A percentile compares a stretch with the other conserved stretches of the same genome.
phyloP scores from a whole-genome alignment of 2,113 vertebrate genomes.

The Gadus macrocephalus region DNA sequence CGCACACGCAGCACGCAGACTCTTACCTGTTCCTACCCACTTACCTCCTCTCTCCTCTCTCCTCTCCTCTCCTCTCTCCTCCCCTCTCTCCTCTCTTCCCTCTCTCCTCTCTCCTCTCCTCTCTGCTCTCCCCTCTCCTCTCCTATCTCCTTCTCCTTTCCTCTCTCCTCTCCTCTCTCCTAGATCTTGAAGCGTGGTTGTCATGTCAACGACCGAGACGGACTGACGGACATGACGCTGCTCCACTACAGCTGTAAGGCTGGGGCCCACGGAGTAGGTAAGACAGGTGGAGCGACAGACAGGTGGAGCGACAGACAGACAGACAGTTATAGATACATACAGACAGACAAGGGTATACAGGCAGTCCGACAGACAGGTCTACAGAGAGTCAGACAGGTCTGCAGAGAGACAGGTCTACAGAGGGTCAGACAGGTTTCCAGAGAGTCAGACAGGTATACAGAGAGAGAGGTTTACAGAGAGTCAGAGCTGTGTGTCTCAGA shows the following conservation, averaged over 20 bases:
- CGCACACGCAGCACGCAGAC: neutral
- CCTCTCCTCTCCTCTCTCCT: too few species aligned
- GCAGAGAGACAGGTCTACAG: neutral
- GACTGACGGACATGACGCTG: slow-evolving; percentile 91
- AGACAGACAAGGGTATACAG: neutral
- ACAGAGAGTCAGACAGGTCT: neutral
- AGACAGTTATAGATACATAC: too few species aligned
- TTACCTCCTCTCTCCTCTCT: neutral
- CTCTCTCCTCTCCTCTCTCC: neutral
- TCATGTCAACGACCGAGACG: slow-evolving; percentile 89
- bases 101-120: neutral
- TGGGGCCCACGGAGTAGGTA: slow-evolving; percentile 88
- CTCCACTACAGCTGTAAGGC: slow-evolving; percentile 93
- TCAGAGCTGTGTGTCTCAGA: neutral
- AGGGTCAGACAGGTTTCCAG: neutral
- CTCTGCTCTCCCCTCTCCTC: too few species aligned
- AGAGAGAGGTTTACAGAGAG: neutral
- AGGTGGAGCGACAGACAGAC: neutral
- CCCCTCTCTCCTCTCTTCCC: too few species aligned
- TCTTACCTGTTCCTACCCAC: neutral
- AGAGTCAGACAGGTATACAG: neutral
- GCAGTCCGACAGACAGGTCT: neutral
- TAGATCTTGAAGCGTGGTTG: slow-evolving; percentile 87
- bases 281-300: slow-evolving; percentile 31
- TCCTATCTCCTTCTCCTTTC: neutral